Evolutionary conservation across 2,113 vertebrate genomes (phyloP).

Genomic region (Brienomyrus brachyistius): DNA sequence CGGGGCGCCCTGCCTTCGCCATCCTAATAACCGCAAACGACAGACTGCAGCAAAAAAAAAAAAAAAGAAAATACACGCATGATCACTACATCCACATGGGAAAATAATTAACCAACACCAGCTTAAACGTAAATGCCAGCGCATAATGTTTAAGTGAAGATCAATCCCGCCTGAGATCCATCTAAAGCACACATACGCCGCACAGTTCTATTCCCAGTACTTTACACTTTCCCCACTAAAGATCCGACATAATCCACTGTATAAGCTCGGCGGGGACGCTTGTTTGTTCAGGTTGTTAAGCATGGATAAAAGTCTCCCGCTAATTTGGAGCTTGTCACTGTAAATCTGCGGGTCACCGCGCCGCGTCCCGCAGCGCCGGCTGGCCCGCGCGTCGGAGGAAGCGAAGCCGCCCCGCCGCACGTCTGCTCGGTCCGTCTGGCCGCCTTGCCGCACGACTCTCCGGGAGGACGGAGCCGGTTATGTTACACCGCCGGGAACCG

Average conservation of each 20-base stretch:
- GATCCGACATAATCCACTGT: conserved; percentile 3
- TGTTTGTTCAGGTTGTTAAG: conserved; percentile 26
- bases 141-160: background rate
- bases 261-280: conserved; percentile 24
- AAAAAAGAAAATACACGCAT: background rate
- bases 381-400: background rate
- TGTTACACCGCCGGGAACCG: background rate
- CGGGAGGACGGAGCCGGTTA: background rate
- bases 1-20: conserved; percentile 1
- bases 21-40: conserved; percentile 50
- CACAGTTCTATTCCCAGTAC: background rate
- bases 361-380: background rate
- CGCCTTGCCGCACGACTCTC: background rate
- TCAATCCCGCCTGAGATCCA: background rate
- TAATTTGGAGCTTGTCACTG: conserved; percentile 28
- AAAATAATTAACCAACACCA: background rate
- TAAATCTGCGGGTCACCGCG: conserved; percentile 17
- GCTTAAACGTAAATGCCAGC: background rate
- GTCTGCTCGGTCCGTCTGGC: background rate
- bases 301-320: conserved; percentile 34
- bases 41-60: conserved; percentile 41
- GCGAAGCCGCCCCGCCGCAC: background rate
- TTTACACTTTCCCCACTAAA: background rate
- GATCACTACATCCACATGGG: background rate
- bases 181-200: background rate